phyloP scores from a whole-genome alignment of 2,888 invertebrate species.

The Venusia cambrica region DNA sequence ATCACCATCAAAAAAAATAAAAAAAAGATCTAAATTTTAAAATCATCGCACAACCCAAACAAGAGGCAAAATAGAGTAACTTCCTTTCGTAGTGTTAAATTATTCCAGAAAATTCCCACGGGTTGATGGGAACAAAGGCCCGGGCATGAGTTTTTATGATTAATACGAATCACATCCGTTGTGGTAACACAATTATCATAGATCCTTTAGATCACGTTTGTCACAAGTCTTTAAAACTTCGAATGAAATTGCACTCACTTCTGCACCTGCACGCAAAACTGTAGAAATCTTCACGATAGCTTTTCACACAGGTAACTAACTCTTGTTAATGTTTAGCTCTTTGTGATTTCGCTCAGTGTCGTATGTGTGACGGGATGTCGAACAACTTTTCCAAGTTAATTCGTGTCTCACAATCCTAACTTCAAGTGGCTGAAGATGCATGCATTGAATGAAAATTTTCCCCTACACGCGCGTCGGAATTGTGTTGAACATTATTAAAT shows the following conservation, averaged over 20 bases:
- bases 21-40: too few relatives aligned
- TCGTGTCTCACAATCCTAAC: slow-evolving; percentile 70
- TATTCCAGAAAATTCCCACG: too few relatives aligned
- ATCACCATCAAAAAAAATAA: too few relatives aligned
- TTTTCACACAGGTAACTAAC: slow-evolving; percentile 70
- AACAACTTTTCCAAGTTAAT: slow-evolving; percentile 73
- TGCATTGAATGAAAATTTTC: slow-evolving; percentile 47
- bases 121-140: too few relatives aligned
- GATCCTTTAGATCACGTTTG: too few relatives aligned
- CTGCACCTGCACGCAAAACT: slow-evolving; percentile 54
- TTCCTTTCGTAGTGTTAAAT: too few relatives aligned
- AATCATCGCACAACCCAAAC: too few relatives aligned
- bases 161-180: too few relatives aligned
- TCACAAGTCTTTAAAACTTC: slow-evolving; percentile 17
- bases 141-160: too few relatives aligned
- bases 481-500: slow-evolving; percentile 18
- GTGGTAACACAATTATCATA: too few relatives aligned
- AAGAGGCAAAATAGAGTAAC: too few relatives aligned
- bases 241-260: slow-evolving; percentile 53
- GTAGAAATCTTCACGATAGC: slow-evolving; percentile 64
- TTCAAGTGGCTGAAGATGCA: slow-evolving; percentile 50
- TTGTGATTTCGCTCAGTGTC: slow-evolving; percentile 59
- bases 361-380: slow-evolving; percentile 53
- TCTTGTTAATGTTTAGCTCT: slow-evolving; percentile 72
- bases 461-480: slow-evolving; percentile 19